A percentile compares a stretch with the other conserved stretches of the same genome.
Evolutionary conservation across 2,797 vertebrate species (phyloP).

Genomic region (Pseudopleuronectes americanus): DNA sequence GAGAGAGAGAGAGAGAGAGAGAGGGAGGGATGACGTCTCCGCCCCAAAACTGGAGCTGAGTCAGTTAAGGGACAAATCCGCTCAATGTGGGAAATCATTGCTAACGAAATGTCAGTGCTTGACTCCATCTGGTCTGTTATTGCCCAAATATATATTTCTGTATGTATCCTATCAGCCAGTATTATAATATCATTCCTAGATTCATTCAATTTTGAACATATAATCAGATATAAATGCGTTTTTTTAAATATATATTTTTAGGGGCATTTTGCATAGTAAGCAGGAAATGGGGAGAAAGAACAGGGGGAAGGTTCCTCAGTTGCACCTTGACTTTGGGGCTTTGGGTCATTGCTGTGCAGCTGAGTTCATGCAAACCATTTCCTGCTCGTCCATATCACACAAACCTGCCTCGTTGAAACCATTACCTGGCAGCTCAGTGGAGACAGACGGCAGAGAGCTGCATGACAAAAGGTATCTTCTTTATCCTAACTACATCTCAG

Average conservation of each 20-base stretch:
- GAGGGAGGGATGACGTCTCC: slow-evolving; percentile 1
- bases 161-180: not conserved
- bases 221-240: too few relatives aligned
- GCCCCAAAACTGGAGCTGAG: slow-evolving; percentile 24
- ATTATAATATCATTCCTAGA: too few relatives aligned
- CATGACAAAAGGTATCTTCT: slow-evolving; percentile 15
- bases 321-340: slow-evolving; percentile 15
- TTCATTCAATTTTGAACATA: too few relatives aligned
- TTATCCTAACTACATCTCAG: slow-evolving; percentile 19
- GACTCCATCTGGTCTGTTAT: not conserved
- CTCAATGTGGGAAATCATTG: slow-evolving; percentile 14
- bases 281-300: too few relatives aligned
- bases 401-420: slow-evolving; percentile 29
- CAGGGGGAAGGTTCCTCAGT: not conserved
- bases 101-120: not conserved
- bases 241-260: too few relatives aligned
- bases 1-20: slow-evolving; percentile 16
- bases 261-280: too few relatives aligned
- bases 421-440: slow-evolving; percentile 35
- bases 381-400: slow-evolving; percentile 24
- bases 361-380: slow-evolving; percentile 18
- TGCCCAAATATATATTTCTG: not conserved
- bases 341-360: slow-evolving; percentile 5
- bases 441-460: slow-evolving; percentile 54
- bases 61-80: slow-evolving; percentile 39